These are phyloP conservation scores for Xiphorhynchus elegans DNA, from an alignment of 2,113 vertebrate species.

Conservation along the genomic window DNA sequence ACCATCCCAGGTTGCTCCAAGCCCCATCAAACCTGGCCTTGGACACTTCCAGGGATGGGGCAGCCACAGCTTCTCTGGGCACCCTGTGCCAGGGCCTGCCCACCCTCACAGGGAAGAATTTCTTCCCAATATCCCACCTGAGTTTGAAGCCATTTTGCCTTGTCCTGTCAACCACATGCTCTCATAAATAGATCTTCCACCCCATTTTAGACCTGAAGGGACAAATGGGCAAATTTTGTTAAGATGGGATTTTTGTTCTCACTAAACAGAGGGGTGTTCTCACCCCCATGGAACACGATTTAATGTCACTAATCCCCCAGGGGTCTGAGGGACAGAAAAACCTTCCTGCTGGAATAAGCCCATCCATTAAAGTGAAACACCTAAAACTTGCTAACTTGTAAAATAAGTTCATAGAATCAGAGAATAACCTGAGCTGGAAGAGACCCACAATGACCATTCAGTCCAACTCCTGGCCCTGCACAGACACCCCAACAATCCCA, in stretches of 20 bases:
- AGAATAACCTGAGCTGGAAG: not conserved
- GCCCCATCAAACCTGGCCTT: not conserved
- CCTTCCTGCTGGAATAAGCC: not conserved
- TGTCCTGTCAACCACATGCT: not conserved
- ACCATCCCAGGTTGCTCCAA: not conserved
- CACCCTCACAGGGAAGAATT: not conserved
- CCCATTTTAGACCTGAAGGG: not conserved
- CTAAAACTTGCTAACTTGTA: not conserved
- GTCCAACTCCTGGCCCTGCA: not conserved
- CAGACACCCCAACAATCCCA: not conserved
- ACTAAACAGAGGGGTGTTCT: not conserved
- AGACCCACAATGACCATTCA: not conserved
- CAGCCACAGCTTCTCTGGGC: not conserved
- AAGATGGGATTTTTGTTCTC: not conserved
- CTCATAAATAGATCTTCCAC: too few species aligned
- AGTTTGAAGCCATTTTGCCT: not conserved
- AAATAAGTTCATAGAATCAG: not conserved
- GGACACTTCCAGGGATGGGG: not conserved
- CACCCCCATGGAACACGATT: rapidly evolving
- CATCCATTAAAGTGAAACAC: not conserved
- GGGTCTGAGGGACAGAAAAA: not conserved
- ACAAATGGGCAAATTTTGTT: not conserved
- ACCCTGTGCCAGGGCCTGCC: not conserved
- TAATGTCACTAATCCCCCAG: not conserved
- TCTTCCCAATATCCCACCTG: not conserved